Percentiles rank a stretch among this genome's conserved stretches.
Conservation (phyloP, 1,140 invertebrate species). For the Goniozus legneri region DNA sequence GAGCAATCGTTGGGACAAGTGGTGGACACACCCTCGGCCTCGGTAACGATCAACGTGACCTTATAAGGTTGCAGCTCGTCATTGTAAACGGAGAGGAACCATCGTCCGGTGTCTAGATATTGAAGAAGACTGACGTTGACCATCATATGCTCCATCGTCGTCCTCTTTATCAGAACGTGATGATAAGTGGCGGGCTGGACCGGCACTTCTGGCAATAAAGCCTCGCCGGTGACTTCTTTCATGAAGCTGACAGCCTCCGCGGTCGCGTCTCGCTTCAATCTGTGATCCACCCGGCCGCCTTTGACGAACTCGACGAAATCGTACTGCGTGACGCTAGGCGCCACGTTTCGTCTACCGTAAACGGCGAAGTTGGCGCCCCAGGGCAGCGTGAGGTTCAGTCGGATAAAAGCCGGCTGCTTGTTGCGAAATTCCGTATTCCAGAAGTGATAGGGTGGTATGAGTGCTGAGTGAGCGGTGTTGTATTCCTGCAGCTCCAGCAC, state of each 20-base stretch:
- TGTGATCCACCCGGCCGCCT: slow-evolving; percentile 74
- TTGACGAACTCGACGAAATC: slow-evolving; percentile 92
- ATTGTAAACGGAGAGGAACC: slow-evolving; percentile 95
- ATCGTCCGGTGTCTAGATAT: slow-evolving; percentile 87
- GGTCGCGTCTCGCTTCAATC: slow-evolving; percentile 57
- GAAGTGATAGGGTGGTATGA: slow-evolving; percentile 83
- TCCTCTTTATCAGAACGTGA: slow-evolving; percentile 45
- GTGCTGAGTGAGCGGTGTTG: slow-evolving; percentile 73
- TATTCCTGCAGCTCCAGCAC: slow-evolving; percentile 78
- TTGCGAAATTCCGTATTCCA: slow-evolving; percentile 89
- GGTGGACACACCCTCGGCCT: slow-evolving; percentile 81
- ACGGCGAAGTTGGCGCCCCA: slow-evolving; percentile 91
- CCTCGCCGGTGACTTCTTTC: slow-evolving; percentile 38
- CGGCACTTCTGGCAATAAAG: no score
- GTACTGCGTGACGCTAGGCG: slow-evolving; percentile 91
- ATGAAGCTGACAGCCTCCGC: slow-evolving; percentile 47
- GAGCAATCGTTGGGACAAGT: slow-evolving; percentile 93
- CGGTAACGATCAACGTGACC: slow-evolving; percentile 75
- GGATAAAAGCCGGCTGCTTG: slow-evolving; percentile 82
- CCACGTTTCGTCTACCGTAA: slow-evolving; percentile 86
- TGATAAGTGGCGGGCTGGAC: slow-evolving; percentile 5
- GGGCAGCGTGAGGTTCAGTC: slow-evolving; percentile 85
- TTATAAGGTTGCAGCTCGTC: slow-evolving; percentile 83
- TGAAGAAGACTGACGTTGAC: slow-evolving; percentile 82
- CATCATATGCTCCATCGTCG: slow-evolving; percentile 63